phyloP scores from a whole-genome alignment of 2,113 vertebrate species.

The Callopanchax toddi region DNA sequence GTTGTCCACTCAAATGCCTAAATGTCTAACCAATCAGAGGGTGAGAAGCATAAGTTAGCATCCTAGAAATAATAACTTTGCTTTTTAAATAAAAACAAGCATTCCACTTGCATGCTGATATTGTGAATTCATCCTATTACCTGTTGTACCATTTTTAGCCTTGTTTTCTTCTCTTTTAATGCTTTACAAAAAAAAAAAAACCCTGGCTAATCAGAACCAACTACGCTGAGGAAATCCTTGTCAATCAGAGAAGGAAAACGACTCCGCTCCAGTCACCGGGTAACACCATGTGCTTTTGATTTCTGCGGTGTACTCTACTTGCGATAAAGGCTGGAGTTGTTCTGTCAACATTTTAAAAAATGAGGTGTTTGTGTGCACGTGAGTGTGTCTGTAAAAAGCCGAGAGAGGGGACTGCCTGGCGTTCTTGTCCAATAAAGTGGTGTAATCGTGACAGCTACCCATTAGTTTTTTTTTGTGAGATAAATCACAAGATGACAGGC shows the following conservation, averaged over 20 bases:
- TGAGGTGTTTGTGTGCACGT: conserved; percentile 6
- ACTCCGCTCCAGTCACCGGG: conserved; percentile 1
- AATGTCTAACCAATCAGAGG: too few species aligned
- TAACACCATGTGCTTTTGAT: conserved; percentile 40
- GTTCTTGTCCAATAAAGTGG: conserved; percentile 72
- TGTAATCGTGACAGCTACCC: conserved; percentile 70
- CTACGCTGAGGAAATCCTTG: neutral
- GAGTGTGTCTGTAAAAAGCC: neutral
- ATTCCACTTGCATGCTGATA: too few species aligned
- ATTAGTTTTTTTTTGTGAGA: conserved; percentile 60
- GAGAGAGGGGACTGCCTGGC: conserved; percentile 22
- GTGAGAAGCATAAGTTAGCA: neutral
- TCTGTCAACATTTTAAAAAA: conserved; percentile 51
- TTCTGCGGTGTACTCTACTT: conserved; percentile 44
- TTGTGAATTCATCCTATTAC: too few species aligned
- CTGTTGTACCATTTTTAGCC: too few species aligned
- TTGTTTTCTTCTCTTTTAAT: too few species aligned
- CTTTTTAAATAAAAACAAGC: neutral
- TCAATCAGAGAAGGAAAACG: conserved; percentile 1
- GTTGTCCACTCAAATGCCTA: neutral
- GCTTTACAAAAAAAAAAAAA: too few species aligned
- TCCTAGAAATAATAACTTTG: neutral
- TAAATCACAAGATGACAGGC: conserved; percentile 78
- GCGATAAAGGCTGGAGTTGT: conserved; percentile 52
- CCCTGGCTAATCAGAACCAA: neutral